Percentiles rank a stretch among this genome's conserved stretches.
Conservation (phyloP, 2,797 vertebrate species). For the Okamejei kenojei region DNA sequence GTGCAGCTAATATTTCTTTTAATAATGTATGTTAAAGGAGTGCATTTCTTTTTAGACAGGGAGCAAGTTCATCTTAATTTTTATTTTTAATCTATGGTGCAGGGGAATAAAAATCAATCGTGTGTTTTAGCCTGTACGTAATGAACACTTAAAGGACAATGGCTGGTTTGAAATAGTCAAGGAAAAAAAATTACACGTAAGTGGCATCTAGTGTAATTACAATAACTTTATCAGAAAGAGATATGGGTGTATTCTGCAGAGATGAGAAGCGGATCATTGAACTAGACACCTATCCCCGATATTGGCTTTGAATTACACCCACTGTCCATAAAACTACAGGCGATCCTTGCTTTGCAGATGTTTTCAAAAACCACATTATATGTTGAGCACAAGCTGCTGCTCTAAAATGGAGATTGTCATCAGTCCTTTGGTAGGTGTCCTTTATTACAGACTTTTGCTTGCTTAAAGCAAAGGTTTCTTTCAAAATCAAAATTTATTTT, state of each 20-base stretch:
- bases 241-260: neutral
- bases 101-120: neutral
- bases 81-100: neutral
- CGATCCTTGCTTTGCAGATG: neutral
- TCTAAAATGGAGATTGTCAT: neutral
- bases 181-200: neutral
- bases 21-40: neutral
- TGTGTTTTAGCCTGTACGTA: neutral
- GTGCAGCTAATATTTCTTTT: neutral
- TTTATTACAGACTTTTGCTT: neutral
- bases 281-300: neutral
- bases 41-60: constrained; percentile 12
- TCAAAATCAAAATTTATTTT: neutral
- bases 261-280: neutral
- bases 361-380: neutral
- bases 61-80: constrained; percentile 20
- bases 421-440: constrained; percentile 5
- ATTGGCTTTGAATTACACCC: neutral
- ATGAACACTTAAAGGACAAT: neutral
- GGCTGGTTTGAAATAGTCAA: neutral
- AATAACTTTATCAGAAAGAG: neutral
- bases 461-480: neutral
- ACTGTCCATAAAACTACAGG: neutral
- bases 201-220: neutral
- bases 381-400: neutral